Base-by-base conservation (phyloP, 2,888 invertebrate species). In the Acheta domesticus region DNA sequence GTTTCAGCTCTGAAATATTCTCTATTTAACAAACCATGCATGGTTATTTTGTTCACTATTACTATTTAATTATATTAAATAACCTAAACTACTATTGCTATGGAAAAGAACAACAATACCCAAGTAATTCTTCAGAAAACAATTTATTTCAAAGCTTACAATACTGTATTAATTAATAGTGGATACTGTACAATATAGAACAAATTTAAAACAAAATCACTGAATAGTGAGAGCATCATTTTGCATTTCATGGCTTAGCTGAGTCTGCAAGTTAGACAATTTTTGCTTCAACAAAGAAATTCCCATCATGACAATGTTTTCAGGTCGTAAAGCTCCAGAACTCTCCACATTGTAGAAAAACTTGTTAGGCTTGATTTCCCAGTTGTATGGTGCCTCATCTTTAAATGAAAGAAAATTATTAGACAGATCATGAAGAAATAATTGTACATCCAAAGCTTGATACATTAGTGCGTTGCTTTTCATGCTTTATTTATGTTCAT, bases 321-420 rank as follows among this genome's bases (percentile, higher is more conserved):
- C 98, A 0, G 99, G 98, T 85, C 94, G 94, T 8, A 99, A 88
- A 0, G 98, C 93, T 3, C 99, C 99, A 19, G 96, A 92, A 2
- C 98, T 95, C 87, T 99, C 99, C 0, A 99, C 97, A 87, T 98
- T 98, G 85, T 93, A 97, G 87, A 92, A 99, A 87, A 96, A 99
- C 87, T 98, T 99, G 86, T 97, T 97, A 2, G 99, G 98, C 86
- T 96, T 98, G 2, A 95, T 94, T 86, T 95, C 94, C 91, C 96
- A 95, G 85, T 97, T 96, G 86, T 94, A 99, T 1, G 95, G 93
- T 0, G 96, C 99, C 89, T 99, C 96, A 88, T 89, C 93, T 93
- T 86, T 82, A 88, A 86, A 12, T n/a, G 16, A 75, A 79, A 82
- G 36, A 36, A 36, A 36, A 36, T 3, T 79, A 79, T 82, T 84